Evolutionary conservation across 92 coral and sea anemone genomes (phyloP).

Genomic region (Palythoa caribaeorum): DNA sequence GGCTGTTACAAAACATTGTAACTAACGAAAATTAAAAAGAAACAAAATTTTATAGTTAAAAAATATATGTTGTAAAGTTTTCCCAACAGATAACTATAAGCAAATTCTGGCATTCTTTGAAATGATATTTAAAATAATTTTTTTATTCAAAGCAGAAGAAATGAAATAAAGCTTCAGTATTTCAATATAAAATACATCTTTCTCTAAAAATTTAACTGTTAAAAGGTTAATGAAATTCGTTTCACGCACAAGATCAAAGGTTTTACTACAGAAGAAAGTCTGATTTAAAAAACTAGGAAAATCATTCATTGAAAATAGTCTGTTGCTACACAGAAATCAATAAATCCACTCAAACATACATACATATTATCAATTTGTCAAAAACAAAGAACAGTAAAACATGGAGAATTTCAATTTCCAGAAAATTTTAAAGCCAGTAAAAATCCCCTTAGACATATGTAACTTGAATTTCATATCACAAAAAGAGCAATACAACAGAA

Average conservation of each 20-base stretch:
- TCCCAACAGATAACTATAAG: not conserved
- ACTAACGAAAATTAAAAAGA: not conserved
- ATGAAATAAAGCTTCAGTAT: not conserved
- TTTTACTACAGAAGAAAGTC: not conserved
- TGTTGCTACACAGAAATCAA: not conserved
- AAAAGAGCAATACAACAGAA: slow-evolving; percentile 43
- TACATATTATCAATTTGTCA: slow-evolving; percentile 32
- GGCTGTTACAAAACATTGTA: not conserved
- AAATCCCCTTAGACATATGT: not conserved
- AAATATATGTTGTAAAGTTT: not conserved
- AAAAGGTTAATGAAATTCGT: slow-evolving; percentile 4
- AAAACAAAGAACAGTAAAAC: slow-evolving; percentile 23
- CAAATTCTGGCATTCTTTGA: too few relatives aligned
- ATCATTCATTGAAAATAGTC: not conserved
- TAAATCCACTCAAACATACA: not conserved
- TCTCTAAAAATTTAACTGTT: slow-evolving; percentile 30
- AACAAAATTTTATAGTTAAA: not conserved
- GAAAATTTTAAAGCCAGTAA: slow-evolving; percentile 11
- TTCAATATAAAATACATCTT: slow-evolving; percentile 10
- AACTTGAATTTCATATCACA: not conserved
- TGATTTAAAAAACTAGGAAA: not conserved
- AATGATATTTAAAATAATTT: not conserved
- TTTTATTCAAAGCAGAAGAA: not conserved
- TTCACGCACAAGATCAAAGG: not conserved
- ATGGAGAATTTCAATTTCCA: slow-evolving; percentile 18